Evolutionary conservation across 2,888 invertebrate species (phyloP).

Genomic region (Trichopria drosophilae): DNA sequence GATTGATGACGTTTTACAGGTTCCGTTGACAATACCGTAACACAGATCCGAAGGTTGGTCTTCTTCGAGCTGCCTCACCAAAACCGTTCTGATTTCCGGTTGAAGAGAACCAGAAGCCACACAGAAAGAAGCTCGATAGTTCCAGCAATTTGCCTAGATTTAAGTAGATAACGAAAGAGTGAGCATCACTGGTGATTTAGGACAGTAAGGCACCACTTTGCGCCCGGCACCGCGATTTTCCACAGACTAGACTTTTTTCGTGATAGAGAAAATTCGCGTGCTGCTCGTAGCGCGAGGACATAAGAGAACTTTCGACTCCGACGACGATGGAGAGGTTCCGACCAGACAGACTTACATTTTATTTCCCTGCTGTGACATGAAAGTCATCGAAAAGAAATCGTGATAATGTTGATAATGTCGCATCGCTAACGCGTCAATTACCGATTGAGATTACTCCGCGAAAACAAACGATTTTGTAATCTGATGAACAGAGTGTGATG

Average conservation of each 20-base stretch:
- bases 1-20: no score
- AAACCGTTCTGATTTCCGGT: no score
- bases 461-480: no score
- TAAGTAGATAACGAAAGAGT: constrained; percentile 28
- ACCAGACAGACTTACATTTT: no score
- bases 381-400: no score
- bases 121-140: not conserved
- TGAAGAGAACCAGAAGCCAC: constrained; percentile 10
- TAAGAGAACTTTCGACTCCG: constrained; percentile 20
- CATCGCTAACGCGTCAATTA: no score
- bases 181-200: constrained; percentile 30
- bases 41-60: not conserved
- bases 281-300: constrained; percentile 12
- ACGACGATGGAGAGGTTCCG: constrained; percentile 17
- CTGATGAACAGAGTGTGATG: constrained; percentile 13
- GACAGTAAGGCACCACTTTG: no score
- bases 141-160: constrained; percentile 12
- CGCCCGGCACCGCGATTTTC: no score
- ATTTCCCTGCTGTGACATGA: no score
- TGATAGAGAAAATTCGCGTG: not conserved
- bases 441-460: no score
- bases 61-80: constrained; percentile 1
- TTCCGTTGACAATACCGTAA: not conserved
- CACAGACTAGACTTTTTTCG: no score
- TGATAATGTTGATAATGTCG: no score